Conservation (phyloP, 2,888 invertebrate species). For the Gymnoscelis rufifasciata region DNA sequence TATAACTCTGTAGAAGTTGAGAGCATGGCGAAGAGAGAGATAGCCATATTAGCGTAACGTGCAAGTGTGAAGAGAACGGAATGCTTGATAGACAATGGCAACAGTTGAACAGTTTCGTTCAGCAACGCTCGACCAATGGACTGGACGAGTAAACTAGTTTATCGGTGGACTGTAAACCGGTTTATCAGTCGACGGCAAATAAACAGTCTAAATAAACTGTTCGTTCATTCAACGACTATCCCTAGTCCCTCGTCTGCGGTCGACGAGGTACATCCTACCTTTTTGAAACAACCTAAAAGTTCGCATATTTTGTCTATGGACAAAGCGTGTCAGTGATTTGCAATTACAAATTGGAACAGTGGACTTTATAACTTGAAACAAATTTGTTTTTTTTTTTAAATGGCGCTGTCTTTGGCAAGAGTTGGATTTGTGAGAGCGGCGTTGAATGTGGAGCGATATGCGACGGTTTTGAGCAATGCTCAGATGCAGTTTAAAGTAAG, state of each 20-base stretch:
- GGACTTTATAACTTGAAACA: background rate
- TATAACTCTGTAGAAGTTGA: too few species aligned
- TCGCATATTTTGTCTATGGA: background rate
- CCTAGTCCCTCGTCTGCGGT: slow-evolving; percentile 25
- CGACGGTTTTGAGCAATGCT: slow-evolving; percentile 49
- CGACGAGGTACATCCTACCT: slow-evolving; percentile 22
- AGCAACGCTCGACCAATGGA: too few species aligned
- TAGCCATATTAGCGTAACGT: too few species aligned
- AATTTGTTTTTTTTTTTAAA: slow-evolving; percentile 35
- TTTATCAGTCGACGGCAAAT: too few species aligned
- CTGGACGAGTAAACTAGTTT: too few species aligned
- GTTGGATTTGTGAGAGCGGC: slow-evolving; percentile 52
- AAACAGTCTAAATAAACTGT: too few species aligned
- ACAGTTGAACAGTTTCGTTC: too few species aligned
- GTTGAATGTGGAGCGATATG: slow-evolving; percentile 57
- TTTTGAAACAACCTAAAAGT: background rate
- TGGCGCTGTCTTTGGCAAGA: slow-evolving; percentile 70
- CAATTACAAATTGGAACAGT: background rate
- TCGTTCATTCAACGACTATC: too few species aligned
- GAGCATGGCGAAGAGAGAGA: too few species aligned
- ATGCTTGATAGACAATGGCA: too few species aligned
- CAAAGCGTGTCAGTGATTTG: background rate
- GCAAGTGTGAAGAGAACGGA: too few species aligned
- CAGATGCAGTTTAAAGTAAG: slow-evolving; percentile 63
- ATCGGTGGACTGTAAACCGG: too few species aligned